A percentile compares a stretch with the other conserved stretches of the same genome.
phyloP scores from a whole-genome alignment of 2,797 vertebrate genomes.

The Catamblyrhynchus diadema region DNA sequence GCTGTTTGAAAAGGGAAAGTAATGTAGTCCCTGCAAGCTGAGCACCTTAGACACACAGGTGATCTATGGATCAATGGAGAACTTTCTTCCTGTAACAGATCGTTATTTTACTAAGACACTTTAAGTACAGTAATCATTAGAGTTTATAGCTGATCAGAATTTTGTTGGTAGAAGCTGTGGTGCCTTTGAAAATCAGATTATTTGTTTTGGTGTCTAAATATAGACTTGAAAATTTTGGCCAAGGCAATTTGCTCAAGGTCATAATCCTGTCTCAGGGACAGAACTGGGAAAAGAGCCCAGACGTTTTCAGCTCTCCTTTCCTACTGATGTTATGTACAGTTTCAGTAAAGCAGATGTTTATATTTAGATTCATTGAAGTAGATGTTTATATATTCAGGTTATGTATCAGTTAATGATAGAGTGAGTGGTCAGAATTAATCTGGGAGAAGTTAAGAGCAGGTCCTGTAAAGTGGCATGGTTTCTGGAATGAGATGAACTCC shows the following conservation, averaged over 20 bases:
- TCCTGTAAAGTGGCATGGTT: neutral
- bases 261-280: neutral
- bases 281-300: neutral
- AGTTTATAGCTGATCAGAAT: neutral
- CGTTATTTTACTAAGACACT: neutral
- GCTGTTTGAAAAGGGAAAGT: neutral
- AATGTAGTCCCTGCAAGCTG: neutral
- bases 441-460: neutral
- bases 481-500: neutral
- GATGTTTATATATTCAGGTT: neutral
- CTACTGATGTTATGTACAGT: neutral
- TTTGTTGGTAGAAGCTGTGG: neutral
- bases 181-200: conserved; percentile 1
- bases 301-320: neutral
- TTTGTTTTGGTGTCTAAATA: conserved; percentile 13
- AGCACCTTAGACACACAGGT: neutral
- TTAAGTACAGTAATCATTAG: neutral
- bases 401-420: neutral
- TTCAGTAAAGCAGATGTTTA: neutral
- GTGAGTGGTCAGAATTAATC: neutral
- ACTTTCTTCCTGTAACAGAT: neutral
- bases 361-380: neutral
- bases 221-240: neutral
- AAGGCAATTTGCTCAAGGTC: conserved; percentile 13
- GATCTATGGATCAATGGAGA: neutral